Conservation (phyloP, 1,140 invertebrate species). For the Centruroides vittatus region DNA sequence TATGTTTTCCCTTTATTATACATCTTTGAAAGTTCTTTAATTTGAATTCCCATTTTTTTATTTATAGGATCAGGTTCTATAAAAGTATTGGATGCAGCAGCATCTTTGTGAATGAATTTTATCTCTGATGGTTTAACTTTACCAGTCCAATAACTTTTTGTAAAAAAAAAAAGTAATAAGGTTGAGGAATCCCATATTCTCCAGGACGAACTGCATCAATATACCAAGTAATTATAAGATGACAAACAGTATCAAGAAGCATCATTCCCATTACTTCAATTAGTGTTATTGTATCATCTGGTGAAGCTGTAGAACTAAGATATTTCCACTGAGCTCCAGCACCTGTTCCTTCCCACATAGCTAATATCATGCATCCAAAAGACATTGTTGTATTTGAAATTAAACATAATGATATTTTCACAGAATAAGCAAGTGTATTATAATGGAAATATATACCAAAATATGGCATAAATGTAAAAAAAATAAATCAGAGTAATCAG, state of each 20-base stretch:
- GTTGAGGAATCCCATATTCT: constrained; percentile 38
- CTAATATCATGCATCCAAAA: constrained; percentile 40
- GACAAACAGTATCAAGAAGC: constrained; percentile 35
- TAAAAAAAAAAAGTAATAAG: constrained; percentile 31
- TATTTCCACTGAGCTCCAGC: constrained; percentile 58
- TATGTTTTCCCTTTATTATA: constrained; percentile 8
- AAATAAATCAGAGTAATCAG: too few species aligned
- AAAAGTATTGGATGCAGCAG: not conserved
- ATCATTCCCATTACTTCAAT: constrained; percentile 41
- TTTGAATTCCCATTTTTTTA: too few species aligned
- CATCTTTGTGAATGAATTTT: too few species aligned
- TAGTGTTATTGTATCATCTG: constrained; percentile 54
- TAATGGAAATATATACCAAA: constrained; percentile 37
- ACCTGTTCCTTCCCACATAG: constrained; percentile 38
- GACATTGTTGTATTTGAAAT: constrained; percentile 44
- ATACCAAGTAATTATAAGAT: constrained; percentile 40
- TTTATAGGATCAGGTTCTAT: not conserved
- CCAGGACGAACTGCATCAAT: constrained; percentile 47
- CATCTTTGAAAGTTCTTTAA: constrained; percentile 8
- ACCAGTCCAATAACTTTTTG: too few species aligned
- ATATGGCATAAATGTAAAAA: constrained; percentile 42
- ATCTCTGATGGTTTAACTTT: too few species aligned
- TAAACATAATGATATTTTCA: constrained; percentile 22
- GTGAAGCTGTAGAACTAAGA: constrained; percentile 44
- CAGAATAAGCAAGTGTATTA: constrained; percentile 40